Conservation (phyloP, 2,797 vertebrate species). For the Otolemur crassicaudatus region DNA sequence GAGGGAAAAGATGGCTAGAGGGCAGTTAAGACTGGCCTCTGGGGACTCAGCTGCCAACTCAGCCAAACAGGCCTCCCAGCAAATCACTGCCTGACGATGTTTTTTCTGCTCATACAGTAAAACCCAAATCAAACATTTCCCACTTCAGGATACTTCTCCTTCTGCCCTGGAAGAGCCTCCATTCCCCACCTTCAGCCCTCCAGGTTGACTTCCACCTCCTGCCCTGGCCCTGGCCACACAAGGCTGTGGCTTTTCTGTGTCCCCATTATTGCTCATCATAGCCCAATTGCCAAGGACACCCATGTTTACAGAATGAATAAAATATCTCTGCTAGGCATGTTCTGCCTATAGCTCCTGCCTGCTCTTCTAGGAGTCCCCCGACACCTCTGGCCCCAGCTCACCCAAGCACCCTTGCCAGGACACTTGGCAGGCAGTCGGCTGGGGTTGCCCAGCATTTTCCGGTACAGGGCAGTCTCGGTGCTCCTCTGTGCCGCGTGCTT, state of each 20-base stretch:
- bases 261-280: neutral
- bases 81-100: neutral
- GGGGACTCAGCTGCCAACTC: neutral
- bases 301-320: neutral
- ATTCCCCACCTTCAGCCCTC: neutral
- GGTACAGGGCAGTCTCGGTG: conserved; percentile 96
- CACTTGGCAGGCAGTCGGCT: conserved; percentile 79
- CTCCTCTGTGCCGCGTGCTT: conserved; percentile 94
- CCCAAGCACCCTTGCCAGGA: conserved; percentile 93
- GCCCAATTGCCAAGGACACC: neutral
- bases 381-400: conserved; percentile 83
- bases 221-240: neutral
- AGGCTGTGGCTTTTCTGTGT: neutral
- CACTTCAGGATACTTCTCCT: neutral
- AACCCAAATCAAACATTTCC: neutral
- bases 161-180: neutral
- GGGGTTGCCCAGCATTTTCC: conserved; percentile 97
- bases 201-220: neutral
- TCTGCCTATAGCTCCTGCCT: neutral
- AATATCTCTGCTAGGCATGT: neutral
- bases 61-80: neutral
- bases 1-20: neutral
- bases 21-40: neutral
- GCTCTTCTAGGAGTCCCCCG: neutral
- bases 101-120: neutral